Evolutionary conservation across 1,140 invertebrate genomes (phyloP), one percentile per base, ranked within the genome.

Genomic region (Anthonomus grandis): DNA sequence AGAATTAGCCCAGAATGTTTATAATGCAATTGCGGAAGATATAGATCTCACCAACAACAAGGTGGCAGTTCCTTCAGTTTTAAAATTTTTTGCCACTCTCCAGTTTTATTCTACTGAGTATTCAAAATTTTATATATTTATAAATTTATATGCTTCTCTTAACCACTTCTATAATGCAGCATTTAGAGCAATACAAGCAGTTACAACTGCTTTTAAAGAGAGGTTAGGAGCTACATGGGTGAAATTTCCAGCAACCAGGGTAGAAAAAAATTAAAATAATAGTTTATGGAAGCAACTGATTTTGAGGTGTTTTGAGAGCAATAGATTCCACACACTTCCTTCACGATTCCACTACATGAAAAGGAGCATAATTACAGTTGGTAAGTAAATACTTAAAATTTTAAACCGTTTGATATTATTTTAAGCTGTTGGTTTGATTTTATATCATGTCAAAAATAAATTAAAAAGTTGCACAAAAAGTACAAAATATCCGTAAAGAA

Each of bases 241-340:
- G 24, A 34, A 56, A 15, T 57, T 50, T 34, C 55, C 46, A 3
- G 9, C 9, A 19, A 57, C 46, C 4, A 10, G 4, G 4, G 46
- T 18, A 38, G 18, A 38, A n/a, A 57, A 15, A 25, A 3, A 9
- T 22, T 57, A 19, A 57, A 57, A 41, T 2, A 1, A 27, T 57
- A 62, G 21, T 67, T 66, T 60, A 68, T 61, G 39, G 51, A 57
- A 59, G 55, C 57, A 10, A 57, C 55, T 25, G 19, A 34, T 5
- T 67, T 69, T 39, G 66, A 18, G 59, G 49, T 9, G 49, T 64
- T 8, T 45, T 73, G 15, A 69, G 68, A 12, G 61, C 64, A 24
- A 65, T 72, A 41, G 62, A 70, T 64, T 55, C 60, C n/a, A 67
- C 67, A 13, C 67, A 64, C 59, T 19, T 46, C 47, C 54, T 50